These are phyloP conservation scores for Antheraea yamamai DNA, from an alignment of 2,888 invertebrate species.

Conservation along the genomic window DNA sequence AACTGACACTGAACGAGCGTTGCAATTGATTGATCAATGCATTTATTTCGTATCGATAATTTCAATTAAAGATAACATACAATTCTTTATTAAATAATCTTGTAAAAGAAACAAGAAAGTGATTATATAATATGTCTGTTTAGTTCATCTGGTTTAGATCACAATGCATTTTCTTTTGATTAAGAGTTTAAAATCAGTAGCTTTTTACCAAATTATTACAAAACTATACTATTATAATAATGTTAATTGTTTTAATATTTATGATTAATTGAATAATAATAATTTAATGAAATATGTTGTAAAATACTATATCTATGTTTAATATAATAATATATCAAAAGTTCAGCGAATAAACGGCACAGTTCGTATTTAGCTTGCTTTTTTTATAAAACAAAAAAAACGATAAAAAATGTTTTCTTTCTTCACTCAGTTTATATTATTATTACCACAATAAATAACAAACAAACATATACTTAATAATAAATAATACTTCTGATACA, in stretches of 20 bases:
- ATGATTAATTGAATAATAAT: too few species aligned
- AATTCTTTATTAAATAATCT: not conserved
- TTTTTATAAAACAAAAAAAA: not conserved
- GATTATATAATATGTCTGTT: not conserved
- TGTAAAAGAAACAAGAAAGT: not conserved
- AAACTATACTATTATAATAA: too few species aligned
- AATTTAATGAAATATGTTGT: too few species aligned
- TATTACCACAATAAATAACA: not conserved
- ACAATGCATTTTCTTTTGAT: too few species aligned
- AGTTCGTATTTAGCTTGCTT: not conserved
- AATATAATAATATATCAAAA: not conserved
- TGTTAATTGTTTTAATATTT: too few species aligned
- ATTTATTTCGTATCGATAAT: constrained; percentile 8
- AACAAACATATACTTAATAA: too few species aligned
- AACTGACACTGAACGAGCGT: not conserved
- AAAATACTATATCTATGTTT: too few species aligned
- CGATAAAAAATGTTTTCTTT: too few species aligned
- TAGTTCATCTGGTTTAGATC: not conserved
- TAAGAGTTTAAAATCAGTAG: too few species aligned
- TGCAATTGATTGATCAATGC: constrained; percentile 7
- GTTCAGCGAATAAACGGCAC: not conserved
- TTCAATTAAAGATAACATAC: not conserved
- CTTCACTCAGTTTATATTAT: too few species aligned
- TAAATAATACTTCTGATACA: too few species aligned
- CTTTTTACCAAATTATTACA: too few species aligned